Base-by-base conservation (phyloP, 2,888 invertebrate species). In the Globia sparganii region DNA sequence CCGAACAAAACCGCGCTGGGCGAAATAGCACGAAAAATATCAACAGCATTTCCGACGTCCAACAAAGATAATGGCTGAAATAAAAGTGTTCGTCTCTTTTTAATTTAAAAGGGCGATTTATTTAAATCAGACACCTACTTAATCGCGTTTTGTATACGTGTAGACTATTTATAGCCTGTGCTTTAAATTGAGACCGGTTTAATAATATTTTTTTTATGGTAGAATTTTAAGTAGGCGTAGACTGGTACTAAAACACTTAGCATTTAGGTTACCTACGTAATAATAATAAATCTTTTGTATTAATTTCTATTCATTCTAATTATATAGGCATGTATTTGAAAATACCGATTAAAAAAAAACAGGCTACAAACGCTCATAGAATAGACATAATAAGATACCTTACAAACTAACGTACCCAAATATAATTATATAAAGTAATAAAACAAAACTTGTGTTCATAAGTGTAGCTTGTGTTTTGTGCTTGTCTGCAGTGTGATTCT, bases 11-110 rank as follows among this genome's bases (percentile, higher is more conserved):
- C 81, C 86, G 86, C 86, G 87, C 80, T 83, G 86, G 83, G 76
- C 85, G 87, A 91, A 92, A 92, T 88, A 87, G 83, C 86, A 85
- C 75, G 87, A 88, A 92, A 90, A 91, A 90, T 90, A 91, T 90
- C 89, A 89, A 88, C 86, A 89, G 65, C 64, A 49, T 85, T 86
- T 84, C 74, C 81, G 75, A 53, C 75, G 80, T 79, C 67, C 82
- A 82, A 85, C 83, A 80, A 81, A 86, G 81, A 87, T 83, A 80
- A 81, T 77, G 78, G 74, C 68, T 61, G 21, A 62, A 58, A 64
- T 75, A 75, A 77, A 77, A 79, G 37, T 77, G 34, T 37, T 69
- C 46, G 65, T 74, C 66, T 77, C n/a, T 74, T 79, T 79, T 82
- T 70, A 76, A 80, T 87, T 84, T 61, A 65, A 82, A 76, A 70